phyloP scores from a whole-genome alignment of 1,140 invertebrate species.

The Ostrea edulis region DNA sequence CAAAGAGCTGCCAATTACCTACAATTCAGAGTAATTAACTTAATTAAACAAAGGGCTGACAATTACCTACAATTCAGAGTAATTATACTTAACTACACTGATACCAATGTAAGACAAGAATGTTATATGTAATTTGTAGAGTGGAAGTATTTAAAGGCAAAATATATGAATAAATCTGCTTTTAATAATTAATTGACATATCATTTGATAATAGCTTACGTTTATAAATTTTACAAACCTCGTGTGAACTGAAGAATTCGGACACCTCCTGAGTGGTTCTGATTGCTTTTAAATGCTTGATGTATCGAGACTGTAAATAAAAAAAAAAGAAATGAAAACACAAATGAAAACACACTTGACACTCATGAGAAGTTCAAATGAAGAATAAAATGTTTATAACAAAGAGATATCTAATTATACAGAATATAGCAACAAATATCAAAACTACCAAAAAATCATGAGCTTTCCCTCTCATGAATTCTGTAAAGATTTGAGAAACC shows the following conservation, averaged over 20 bases:
- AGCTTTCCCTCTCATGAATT: too few relatives aligned
- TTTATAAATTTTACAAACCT: constrained; percentile 82
- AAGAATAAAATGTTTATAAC: too few relatives aligned
- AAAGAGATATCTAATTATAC: too few relatives aligned
- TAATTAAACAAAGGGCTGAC: constrained; percentile 96
- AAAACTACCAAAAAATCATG: too few relatives aligned
- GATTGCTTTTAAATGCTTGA: constrained; percentile 91
- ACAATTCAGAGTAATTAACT: constrained; percentile 65
- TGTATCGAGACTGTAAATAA: constrained; percentile 81
- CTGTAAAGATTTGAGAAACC: background rate
- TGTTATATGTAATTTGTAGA: too few relatives aligned
- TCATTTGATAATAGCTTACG: background rate
- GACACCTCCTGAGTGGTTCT: constrained; percentile 88
- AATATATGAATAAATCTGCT: background rate
- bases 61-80: constrained; percentile 86
- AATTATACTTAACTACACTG: too few relatives aligned
- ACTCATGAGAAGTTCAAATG: too few relatives aligned
- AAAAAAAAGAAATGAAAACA: too few relatives aligned
- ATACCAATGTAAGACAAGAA: background rate
- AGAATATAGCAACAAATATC: too few relatives aligned
- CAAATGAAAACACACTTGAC: too few relatives aligned
- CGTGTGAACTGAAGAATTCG: constrained; percentile 93
- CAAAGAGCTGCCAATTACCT: constrained; percentile 97
- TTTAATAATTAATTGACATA: background rate
- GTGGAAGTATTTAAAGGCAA: too few relatives aligned